Conservation (phyloP, 1,140 invertebrate species). For the Drosophila ambigua region DNA sequence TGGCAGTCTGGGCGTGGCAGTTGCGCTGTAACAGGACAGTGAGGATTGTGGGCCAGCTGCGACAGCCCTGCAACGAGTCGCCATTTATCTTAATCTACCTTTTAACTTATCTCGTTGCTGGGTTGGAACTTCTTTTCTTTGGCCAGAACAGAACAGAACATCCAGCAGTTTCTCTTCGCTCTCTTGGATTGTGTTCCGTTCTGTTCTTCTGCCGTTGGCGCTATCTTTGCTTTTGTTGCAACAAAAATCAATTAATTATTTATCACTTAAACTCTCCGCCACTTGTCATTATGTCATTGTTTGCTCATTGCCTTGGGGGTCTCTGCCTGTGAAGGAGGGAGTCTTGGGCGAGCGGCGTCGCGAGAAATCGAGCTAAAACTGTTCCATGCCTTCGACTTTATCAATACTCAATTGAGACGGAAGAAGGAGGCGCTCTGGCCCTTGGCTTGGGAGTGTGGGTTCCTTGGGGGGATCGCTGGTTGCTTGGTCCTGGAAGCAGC, state of each 20-base stretch:
- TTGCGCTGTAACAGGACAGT: neutral
- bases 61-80: slow-evolving; percentile 63
- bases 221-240: slow-evolving; percentile 71
- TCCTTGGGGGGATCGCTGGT: too few relatives aligned
- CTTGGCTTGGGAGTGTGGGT: slow-evolving; percentile 7
- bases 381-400: slow-evolving; percentile 68
- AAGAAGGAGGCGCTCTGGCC: neutral
- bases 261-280: slow-evolving; percentile 84
- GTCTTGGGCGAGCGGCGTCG: neutral
- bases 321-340: slow-evolving; percentile 7
- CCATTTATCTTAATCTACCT: slow-evolving; percentile 82
- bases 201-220: neutral
- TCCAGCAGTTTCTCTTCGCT: slow-evolving; percentile 6
- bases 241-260: slow-evolving; percentile 84
- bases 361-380: slow-evolving; percentile 46
- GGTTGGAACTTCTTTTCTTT: slow-evolving; percentile 61
- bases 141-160: neutral
- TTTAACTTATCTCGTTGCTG: slow-evolving; percentile 79
- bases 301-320: slow-evolving; percentile 73
- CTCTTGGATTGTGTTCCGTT: slow-evolving; percentile 6
- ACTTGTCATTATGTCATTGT: slow-evolving; percentile 84
- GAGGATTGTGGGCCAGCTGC: slow-evolving; percentile 40
- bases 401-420: slow-evolving; percentile 83
- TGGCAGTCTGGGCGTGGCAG: slow-evolving; percentile 3
- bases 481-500: slow-evolving; percentile 9